A percentile compares a stretch with the other conserved stretches of the same genome.
Conservation (phyloP, 2,888 invertebrate species). For the Spilosoma lubricipeda region DNA sequence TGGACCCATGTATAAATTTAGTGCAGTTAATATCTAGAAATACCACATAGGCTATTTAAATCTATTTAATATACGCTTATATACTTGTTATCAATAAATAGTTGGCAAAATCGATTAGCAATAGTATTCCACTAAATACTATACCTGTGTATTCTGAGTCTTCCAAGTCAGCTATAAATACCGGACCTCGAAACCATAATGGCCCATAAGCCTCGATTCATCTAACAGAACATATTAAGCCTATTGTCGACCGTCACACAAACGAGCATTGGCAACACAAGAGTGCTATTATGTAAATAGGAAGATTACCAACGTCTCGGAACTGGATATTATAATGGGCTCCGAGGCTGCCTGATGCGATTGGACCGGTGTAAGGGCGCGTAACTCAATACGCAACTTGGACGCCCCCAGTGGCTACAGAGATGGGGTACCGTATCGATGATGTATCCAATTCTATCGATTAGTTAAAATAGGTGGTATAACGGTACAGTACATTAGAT, state of each 20-base stretch:
- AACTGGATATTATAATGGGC: slow-evolving; percentile 76
- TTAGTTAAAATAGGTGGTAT: background rate
- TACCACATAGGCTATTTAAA: too few relatives aligned
- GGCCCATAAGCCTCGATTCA: slow-evolving; percentile 6
- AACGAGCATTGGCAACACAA: slow-evolving; percentile 53
- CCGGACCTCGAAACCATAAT: background rate
- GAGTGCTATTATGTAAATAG: slow-evolving; percentile 77
- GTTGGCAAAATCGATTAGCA: too few relatives aligned
- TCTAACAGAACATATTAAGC: slow-evolving; percentile 23
- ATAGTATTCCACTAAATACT: too few relatives aligned
- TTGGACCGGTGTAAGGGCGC: slow-evolving; percentile 73
- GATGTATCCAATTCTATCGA: background rate
- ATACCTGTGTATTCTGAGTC: background rate
- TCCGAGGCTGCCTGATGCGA: slow-evolving; percentile 67
- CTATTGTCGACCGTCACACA: slow-evolving; percentile 37
- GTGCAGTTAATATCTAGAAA: too few relatives aligned
- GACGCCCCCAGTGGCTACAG: slow-evolving; percentile 69
- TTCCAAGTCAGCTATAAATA: background rate
- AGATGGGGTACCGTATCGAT: slow-evolving; percentile 36
- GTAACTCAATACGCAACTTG: slow-evolving; percentile 84
- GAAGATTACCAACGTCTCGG: slow-evolving; percentile 72
- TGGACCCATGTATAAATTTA: too few relatives aligned
- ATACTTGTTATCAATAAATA: too few relatives aligned
- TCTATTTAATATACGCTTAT: too few relatives aligned
- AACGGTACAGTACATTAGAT: background rate